Evolutionary conservation across 2,113 vertebrate genomes (phyloP).

Genomic region (Empidonax alnorum): DNA sequence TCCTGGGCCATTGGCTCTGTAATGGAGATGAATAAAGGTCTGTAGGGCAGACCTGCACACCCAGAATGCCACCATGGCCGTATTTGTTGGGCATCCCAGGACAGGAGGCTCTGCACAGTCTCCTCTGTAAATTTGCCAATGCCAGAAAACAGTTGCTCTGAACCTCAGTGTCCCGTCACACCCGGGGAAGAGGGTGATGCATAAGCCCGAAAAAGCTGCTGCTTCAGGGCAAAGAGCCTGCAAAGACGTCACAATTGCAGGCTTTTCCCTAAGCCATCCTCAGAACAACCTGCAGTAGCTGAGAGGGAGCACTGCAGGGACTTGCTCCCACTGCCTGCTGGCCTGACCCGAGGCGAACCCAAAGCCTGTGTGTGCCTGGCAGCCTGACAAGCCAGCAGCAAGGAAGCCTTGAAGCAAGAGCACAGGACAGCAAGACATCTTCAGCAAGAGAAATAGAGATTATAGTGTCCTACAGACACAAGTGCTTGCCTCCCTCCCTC

Average conservation of each 20-base stretch:
- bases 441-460: rapidly evolving
- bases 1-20: neutral
- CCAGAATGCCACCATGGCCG: neutral
- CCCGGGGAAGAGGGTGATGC: neutral
- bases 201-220: neutral
- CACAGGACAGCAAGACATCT: rapidly evolving
- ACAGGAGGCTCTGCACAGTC: neutral
- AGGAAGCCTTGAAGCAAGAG: neutral
- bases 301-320: neutral
- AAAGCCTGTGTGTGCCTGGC: rapidly evolving
- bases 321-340: neutral
- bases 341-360: neutral
- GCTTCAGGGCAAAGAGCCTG: neutral
- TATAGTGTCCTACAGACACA: neutral
- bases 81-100: neutral
- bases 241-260: neutral
- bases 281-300: neutral
- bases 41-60: rapidly evolving
- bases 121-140: neutral
- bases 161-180: neutral
- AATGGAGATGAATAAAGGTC: neutral
- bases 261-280: neutral
- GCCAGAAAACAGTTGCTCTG: neutral
- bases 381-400: neutral
- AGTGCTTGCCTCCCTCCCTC: neutral